Base-by-base conservation (phyloP, 2,797 vertebrate species). In the Melanotaenia boesemani region DNA sequence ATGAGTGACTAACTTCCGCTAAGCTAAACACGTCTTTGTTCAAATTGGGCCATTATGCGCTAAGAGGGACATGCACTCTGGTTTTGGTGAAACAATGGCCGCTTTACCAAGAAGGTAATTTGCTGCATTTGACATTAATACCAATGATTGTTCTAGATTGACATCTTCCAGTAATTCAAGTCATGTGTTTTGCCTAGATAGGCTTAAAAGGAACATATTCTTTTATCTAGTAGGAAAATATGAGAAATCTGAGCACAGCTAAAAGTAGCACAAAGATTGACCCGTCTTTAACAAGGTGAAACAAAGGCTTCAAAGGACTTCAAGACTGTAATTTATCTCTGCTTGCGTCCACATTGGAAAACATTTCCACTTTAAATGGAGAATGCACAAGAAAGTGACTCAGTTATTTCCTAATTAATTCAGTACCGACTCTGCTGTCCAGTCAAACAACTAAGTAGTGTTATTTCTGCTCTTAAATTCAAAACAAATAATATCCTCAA, bases 1-100 rank as follows among this genome's bases (percentile, higher is more conserved):
- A 85, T 70, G 68, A 93, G 84, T 85, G 86, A 91, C 85, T 91
- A 90, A 88, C 85, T 92, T 92, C 85, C 84, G 78, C 88, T 87
- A 81, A 85, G 86, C 88, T 89, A 87, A 88, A 84, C 85, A 85
- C 75, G 66, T 80, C 86, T 92, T 90, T 93, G 88, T 90, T 89
- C 82, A 81, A 93, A 91, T 71, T 89, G 84, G 93, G 89, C 82
- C 89, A 91, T 84, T 85, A 73, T 59, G 74, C 30, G 84, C 83
- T 84, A 39, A 81, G 75, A 92, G 87, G 77, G 85, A 87, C 81
- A 82, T 77, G 64, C 58, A 74, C 79, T 86, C 41, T 8, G 71
- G 58, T 61, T 70, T 54, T 67, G 61, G 72, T 61, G 70, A 77
- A 71, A 90, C 85, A 91, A 89, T 86, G 81, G 71, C 16, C 7